Percentiles rank a stretch among this genome's conserved stretches.
These are phyloP conservation scores for Micromys minutus DNA, from an alignment of 2,113 vertebrate species.

Conservation along the genomic window DNA sequence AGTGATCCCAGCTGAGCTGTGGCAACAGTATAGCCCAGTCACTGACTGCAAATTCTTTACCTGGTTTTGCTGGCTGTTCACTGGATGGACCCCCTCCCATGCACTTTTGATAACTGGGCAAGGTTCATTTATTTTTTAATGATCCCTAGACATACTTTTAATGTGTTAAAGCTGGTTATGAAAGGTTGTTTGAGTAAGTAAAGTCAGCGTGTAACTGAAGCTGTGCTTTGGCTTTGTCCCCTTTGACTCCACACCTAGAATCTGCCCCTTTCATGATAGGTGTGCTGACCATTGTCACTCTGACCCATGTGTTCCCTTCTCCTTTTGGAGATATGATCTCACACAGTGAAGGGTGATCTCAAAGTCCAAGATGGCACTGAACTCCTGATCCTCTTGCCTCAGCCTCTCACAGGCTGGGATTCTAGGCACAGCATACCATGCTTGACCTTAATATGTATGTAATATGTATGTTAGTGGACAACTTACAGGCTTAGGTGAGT, in stretches of 20 bases:
- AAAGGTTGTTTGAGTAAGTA: background rate
- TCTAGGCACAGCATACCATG: background rate
- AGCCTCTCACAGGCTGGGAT: background rate
- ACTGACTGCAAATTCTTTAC: background rate
- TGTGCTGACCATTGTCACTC: background rate
- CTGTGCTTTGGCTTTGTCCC: background rate
- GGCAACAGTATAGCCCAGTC: background rate
- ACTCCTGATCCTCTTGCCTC: background rate
- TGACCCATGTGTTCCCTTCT: rapidly evolving
- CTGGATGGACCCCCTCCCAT: background rate
- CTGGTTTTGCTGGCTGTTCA: background rate
- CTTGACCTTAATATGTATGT: background rate
- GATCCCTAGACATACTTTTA: background rate
- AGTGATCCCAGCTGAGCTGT: background rate
- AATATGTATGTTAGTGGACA: background rate
- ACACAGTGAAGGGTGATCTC: background rate
- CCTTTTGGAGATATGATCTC: background rate
- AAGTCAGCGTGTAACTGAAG: constrained; percentile 23
- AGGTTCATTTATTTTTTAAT: background rate
- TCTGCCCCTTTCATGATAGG: background rate
- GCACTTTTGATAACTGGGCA: background rate
- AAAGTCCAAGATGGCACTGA: background rate
- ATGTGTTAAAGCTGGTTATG: background rate
- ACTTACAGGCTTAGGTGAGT: background rate
- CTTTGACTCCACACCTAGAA: background rate